Percentiles rank a stretch among this genome's conserved stretches.
Evolutionary conservation across 2,113 vertebrate species (phyloP).

Genomic region (Cryptomyrus ogoouensis): DNA sequence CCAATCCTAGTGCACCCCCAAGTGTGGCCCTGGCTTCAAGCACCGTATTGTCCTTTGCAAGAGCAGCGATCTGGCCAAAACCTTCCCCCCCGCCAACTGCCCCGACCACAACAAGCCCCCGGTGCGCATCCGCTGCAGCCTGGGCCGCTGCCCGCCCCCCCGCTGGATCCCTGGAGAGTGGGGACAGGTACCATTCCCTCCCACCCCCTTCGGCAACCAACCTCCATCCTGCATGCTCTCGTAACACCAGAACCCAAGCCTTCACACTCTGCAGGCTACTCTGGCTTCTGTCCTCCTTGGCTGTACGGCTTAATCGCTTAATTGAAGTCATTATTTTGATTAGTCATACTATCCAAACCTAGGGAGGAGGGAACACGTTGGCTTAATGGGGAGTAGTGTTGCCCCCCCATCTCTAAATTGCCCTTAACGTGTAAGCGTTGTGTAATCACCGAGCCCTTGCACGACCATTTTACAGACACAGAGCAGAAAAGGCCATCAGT

Average conservation of each 20-base stretch:
- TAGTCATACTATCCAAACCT: neutral
- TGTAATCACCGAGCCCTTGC: neutral
- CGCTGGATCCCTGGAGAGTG: conserved; percentile 94
- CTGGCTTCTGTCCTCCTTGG: neutral
- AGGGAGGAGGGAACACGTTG: neutral
- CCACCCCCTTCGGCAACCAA: neutral
- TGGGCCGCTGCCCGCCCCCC: conserved; percentile 87
- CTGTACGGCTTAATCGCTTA: neutral
- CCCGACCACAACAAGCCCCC: conserved; percentile 82
- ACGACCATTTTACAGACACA: neutral
- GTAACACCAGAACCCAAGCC: neutral
- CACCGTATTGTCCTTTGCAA: conserved; percentile 94
- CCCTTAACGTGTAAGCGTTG: neutral
- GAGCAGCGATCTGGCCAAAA: conserved; percentile 88
- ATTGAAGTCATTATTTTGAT: neutral
- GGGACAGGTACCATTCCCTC: conserved; percentile 75
- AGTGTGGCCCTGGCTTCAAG: conserved; percentile 92
- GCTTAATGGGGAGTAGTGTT: neutral
- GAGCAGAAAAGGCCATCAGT: neutral
- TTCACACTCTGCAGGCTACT: neutral
- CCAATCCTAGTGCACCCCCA: conserved; percentile 76
- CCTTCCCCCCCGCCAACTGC: conserved; percentile 78
- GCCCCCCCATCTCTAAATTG: neutral
- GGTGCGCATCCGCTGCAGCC: conserved; percentile 82
- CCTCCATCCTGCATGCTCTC: neutral